Evolutionary conservation across 2,113 vertebrate genomes (phyloP).

Genomic region (Cettia cetti): DNA sequence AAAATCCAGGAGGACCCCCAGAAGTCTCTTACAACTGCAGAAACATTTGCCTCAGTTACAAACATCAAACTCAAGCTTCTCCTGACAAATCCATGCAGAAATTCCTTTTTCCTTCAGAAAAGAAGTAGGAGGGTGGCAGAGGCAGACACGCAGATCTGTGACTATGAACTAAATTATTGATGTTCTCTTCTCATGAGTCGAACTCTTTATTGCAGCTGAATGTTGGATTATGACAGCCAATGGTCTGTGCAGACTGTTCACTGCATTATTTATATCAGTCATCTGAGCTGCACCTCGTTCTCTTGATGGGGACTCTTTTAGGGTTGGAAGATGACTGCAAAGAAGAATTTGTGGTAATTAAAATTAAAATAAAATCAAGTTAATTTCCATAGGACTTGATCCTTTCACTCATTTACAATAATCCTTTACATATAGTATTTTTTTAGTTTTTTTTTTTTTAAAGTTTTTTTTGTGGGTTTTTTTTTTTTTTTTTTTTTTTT

Average conservation of each 20-base stretch:
- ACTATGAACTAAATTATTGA: not conserved
- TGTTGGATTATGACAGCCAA: not conserved
- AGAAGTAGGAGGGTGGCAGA: not conserved
- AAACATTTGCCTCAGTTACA: not conserved
- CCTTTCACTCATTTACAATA: not conserved
- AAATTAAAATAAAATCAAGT: not conserved
- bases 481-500: too few species aligned
- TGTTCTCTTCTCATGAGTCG: not conserved
- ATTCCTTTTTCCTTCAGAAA: not conserved
- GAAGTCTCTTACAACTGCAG: not conserved
- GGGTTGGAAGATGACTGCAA: not conserved
- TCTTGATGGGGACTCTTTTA: not conserved
- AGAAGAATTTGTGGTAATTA: not conserved
- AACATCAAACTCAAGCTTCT: not conserved
- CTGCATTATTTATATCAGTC: slow-evolving; percentile 10
- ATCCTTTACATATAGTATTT: not conserved
- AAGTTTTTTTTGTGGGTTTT: not conserved
- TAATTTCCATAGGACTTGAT: not conserved
- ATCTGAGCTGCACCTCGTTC: not conserved
- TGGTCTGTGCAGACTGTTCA: not conserved
- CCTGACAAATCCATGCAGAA: not conserved
- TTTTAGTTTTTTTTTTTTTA: not conserved
- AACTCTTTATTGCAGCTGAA: not conserved
- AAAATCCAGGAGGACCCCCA: not conserved
- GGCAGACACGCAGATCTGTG: not conserved